Percentiles rank a stretch among this genome's conserved stretches.
Evolutionary conservation across 2,113 vertebrate species (phyloP).

Genomic region (Vanacampus margaritifer): DNA sequence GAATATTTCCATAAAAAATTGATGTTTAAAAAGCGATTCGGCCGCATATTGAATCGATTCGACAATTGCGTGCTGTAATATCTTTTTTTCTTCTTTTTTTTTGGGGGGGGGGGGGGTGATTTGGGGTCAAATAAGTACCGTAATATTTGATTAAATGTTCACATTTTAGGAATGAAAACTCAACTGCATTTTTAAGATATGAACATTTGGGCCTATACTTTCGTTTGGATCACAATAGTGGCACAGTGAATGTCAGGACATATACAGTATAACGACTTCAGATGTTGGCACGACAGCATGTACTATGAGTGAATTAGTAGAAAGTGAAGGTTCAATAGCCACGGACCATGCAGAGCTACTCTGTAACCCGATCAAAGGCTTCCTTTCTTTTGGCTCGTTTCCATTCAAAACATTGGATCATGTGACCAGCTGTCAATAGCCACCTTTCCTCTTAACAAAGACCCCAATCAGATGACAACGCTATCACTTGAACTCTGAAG

Average conservation of each 20-base stretch:
- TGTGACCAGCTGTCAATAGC: conserved; percentile 20
- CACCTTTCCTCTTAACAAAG: conserved; percentile 21
- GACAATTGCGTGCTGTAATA: no score
- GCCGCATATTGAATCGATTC: no score
- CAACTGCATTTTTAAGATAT: no score
- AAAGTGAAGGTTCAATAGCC: background rate
- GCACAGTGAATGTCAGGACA: background rate
- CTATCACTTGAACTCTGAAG: conserved; percentile 17
- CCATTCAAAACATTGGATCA: conserved; percentile 13
- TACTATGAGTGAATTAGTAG: background rate
- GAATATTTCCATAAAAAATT: no score
- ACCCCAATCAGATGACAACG: conserved; percentile 10
- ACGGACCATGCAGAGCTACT: background rate
- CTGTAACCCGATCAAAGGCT: conserved; percentile 29
- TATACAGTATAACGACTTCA: no score
- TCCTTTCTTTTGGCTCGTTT: conserved; percentile 19
- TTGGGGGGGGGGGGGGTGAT: no score
- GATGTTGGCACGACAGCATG: background rate
- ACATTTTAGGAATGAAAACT: no score
- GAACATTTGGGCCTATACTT: background rate
- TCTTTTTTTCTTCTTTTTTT: no score
- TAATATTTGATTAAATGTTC: no score
- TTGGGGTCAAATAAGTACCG: no score
- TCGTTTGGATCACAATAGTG: background rate
- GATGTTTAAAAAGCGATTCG: no score